Conservation (phyloP, 2,113 vertebrate genomes). For the Lethenteron camtschaticum region DNA sequence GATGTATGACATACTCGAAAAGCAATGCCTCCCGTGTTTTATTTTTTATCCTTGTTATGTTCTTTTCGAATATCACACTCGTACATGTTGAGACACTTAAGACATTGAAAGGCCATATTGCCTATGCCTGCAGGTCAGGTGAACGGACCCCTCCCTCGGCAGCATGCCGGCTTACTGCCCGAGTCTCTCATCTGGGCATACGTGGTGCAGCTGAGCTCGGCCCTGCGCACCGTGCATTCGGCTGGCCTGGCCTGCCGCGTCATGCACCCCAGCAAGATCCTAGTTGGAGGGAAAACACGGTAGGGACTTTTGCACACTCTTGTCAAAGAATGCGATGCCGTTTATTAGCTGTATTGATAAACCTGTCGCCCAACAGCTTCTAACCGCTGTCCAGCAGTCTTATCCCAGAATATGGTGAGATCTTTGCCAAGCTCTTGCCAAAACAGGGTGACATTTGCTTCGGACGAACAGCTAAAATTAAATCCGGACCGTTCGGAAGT, state of each 20-base stretch:
- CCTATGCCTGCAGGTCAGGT: constrained; percentile 42
- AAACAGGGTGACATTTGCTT: no score
- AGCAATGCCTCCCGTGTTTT: no score
- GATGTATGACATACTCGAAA: no score
- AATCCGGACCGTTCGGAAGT: no score
- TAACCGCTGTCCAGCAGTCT: no score
- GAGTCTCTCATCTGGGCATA: constrained; percentile 98
- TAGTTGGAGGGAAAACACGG: constrained; percentile 94
- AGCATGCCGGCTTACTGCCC: constrained; percentile 76
- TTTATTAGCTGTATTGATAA: no score
- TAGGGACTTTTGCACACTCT: constrained; percentile 14
- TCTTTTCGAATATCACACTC: no score
- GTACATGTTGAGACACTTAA: background rate
- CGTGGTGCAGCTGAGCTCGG: constrained; percentile 87
- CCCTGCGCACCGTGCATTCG: constrained; percentile 76
- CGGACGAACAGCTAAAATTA: no score
- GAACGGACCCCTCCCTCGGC: constrained; percentile 70
- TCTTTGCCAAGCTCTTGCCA: no score
- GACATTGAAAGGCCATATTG: constrained; percentile 6
- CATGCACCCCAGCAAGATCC: constrained; percentile 96
- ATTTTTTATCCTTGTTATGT: no score
- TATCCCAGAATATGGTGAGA: no score
- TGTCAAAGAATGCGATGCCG: background rate
- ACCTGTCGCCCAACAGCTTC: no score
- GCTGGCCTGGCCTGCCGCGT: constrained; percentile 83